Conservation (phyloP, 2,797 vertebrate species). For the Propithecus perrieri region DNA sequence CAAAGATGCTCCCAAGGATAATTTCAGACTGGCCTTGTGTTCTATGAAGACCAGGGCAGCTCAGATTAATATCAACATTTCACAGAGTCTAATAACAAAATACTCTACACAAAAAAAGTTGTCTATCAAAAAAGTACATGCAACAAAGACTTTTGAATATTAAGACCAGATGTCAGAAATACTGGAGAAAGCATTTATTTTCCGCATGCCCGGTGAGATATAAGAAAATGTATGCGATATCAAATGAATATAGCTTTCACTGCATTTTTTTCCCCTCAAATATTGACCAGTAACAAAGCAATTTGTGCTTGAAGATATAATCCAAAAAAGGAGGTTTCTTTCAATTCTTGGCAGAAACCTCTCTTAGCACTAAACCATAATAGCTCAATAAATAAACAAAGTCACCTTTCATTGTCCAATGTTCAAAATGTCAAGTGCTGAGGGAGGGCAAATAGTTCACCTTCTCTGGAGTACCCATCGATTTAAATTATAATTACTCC, state of each 20-base stretch:
- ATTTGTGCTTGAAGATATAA: conserved; percentile 66
- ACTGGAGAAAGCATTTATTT: conserved; percentile 77
- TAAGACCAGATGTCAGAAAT: conserved; percentile 87
- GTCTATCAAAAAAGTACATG: conserved; percentile 83
- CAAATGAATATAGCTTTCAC: conserved; percentile 68
- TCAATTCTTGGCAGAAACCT: conserved; percentile 65
- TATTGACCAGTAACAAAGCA: conserved; percentile 71
- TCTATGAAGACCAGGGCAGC: conserved; percentile 76
- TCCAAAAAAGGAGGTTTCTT: conserved; percentile 45
- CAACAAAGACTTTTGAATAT: conserved; percentile 86
- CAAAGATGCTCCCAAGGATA: conserved; percentile 79
- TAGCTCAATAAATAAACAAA: conserved; percentile 73
- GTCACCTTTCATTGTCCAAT: conserved; percentile 62
- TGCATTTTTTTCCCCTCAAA: conserved; percentile 36
- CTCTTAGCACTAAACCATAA: conserved; percentile 69
- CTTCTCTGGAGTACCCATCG: conserved; percentile 60
- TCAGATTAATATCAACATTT: conserved; percentile 86
- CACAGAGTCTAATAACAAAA: conserved; percentile 85
- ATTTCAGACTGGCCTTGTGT: conserved; percentile 74
- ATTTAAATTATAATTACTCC: conserved; percentile 74
- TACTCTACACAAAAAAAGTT: conserved; percentile 86
- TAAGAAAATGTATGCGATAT: conserved; percentile 68
- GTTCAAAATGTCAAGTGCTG: conserved; percentile 61
- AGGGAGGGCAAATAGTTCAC: conserved; percentile 53
- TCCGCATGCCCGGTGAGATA: conserved; percentile 60